phyloP scores from a whole-genome alignment of 2,113 vertebrate genomes.

The Theristicus caerulescens region DNA sequence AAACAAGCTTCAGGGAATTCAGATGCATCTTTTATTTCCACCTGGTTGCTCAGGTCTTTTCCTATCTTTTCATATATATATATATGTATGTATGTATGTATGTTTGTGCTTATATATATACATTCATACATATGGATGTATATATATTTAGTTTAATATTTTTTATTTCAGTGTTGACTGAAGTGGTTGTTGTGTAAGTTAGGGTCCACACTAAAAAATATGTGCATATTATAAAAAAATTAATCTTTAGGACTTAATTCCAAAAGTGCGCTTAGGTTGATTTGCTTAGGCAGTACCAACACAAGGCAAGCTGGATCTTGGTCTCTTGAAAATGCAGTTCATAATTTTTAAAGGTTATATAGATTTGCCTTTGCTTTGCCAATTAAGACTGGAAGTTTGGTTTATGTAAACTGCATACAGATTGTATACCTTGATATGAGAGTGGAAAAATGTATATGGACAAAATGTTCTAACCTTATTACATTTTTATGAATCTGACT shows the following conservation, averaged over 20 bases:
- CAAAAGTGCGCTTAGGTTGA: not conserved
- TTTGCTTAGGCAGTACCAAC: not conserved
- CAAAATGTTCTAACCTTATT: not conserved
- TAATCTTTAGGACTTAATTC: not conserved
- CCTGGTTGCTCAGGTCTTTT: not conserved
- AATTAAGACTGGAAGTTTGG: not conserved
- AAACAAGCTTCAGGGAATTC: not conserved
- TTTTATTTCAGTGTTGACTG: not conserved
- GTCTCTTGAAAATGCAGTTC: not conserved
- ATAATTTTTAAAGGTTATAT: not conserved
- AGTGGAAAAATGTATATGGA: not conserved
- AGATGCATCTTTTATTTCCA: not conserved
- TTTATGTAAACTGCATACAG: not conserved
- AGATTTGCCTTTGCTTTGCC: not conserved
- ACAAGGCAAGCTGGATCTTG: not conserved
- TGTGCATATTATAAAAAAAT: not conserved
- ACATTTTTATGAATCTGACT: not conserved
- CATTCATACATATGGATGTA: not conserved
- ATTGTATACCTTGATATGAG: not conserved
- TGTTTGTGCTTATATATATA: not conserved
- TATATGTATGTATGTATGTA: not conserved
- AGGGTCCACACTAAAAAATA: not conserved
- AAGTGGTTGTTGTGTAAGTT: not conserved
- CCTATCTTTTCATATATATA: not conserved
- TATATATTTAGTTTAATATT: not conserved